Evolutionary conservation across 2,797 vertebrate species (phyloP).

Genomic region (Mormyrops boulengeri): DNA sequence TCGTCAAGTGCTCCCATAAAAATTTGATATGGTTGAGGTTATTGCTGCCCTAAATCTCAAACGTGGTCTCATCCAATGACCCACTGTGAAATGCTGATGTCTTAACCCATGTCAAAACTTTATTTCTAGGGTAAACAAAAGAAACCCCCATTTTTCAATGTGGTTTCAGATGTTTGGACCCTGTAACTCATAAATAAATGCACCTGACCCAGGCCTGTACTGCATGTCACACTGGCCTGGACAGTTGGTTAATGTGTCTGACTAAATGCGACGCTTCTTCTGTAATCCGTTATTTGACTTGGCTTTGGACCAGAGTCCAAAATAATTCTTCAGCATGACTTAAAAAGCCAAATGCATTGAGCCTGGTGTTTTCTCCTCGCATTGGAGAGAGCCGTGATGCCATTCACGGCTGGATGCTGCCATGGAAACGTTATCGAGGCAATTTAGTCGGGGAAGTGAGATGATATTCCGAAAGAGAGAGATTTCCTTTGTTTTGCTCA

Average conservation of each 20-base stretch:
- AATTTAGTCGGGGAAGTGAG: background rate
- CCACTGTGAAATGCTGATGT: background rate
- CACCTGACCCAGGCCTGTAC: background rate
- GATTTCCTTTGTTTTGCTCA: background rate
- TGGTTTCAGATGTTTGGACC: background rate
- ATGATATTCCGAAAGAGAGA: background rate
- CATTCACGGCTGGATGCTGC: background rate
- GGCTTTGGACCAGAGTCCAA: background rate
- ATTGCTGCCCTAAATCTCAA: background rate
- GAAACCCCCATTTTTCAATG: background rate
- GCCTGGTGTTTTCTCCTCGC: background rate
- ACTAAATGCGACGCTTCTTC: background rate
- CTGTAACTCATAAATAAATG: background rate
- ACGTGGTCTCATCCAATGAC: background rate
- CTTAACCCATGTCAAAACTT: background rate
- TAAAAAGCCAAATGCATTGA: background rate
- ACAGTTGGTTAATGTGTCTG: background rate
- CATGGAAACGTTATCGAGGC: background rate
- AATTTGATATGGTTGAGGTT: background rate
- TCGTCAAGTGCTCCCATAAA: background rate
- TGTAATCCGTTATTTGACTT: background rate
- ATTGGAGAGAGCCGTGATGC: background rate
- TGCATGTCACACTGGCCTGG: background rate
- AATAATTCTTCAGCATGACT: background rate
- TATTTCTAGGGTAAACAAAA: background rate